Conservation (phyloP, 2,113 vertebrate genomes). For the Irena cyanogastra region DNA sequence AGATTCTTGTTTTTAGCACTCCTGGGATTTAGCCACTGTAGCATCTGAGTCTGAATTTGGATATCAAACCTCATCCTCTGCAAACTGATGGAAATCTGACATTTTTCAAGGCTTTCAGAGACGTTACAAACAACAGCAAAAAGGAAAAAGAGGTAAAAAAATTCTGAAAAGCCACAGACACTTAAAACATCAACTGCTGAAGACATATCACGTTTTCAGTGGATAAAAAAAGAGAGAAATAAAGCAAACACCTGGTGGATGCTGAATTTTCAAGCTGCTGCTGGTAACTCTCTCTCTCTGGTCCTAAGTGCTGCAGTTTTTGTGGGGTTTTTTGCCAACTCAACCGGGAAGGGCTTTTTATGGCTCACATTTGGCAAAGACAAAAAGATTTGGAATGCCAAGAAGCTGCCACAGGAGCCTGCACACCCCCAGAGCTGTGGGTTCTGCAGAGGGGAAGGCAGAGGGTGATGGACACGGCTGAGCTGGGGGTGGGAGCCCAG, state of each 20-base stretch:
- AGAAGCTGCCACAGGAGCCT: neutral
- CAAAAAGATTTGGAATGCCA: rapidly evolving
- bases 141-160: rapidly evolving
- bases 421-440: rapidly evolving
- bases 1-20: neutral
- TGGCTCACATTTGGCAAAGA: neutral
- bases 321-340: neutral
- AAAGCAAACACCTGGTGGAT: neutral
- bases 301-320: neutral
- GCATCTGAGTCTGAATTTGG: neutral
- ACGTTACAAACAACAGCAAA: neutral
- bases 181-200: neutral
- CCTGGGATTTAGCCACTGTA: neutral
- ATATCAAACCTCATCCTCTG: neutral
- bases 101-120: neutral
- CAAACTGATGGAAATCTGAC: neutral
- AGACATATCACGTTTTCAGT: neutral
- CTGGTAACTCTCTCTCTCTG: neutral
- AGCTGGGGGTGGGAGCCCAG: neutral
- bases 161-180: neutral
- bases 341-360: neutral
- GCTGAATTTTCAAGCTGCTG: neutral
- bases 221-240: neutral
- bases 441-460: neutral
- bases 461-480: rapidly evolving